A percentile compares a stretch with the other conserved stretches of the same genome.
These are phyloP conservation scores for Acanthosepion pharaonis DNA, from an alignment of 2,888 invertebrate species.

Conservation along the genomic window DNA sequence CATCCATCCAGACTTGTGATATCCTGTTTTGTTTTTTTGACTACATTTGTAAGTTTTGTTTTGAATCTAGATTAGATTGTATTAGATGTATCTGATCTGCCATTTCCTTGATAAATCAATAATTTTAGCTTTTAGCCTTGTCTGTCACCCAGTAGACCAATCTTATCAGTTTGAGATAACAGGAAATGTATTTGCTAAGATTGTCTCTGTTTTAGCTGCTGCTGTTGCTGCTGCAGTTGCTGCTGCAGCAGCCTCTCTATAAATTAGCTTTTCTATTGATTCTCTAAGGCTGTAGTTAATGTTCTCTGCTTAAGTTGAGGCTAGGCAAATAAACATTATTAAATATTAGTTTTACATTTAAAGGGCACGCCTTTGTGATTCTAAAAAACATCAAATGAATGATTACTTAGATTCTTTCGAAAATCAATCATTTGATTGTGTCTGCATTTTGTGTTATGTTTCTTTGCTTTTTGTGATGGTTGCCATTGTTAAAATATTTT, in stretches of 20 bases:
- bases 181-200: constrained; percentile 11
- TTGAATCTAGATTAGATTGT: constrained; percentile 13
- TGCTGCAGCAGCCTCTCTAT: not conserved
- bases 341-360: constrained; percentile 33
- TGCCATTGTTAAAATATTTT: not conserved
- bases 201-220: constrained; percentile 18
- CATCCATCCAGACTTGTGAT: not conserved
- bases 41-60: not conserved
- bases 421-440: not conserved
- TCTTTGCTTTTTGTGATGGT: not conserved
- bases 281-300: not conserved
- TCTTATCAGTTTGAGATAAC: constrained; percentile 33
- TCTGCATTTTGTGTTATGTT: not conserved
- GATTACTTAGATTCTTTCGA: not conserved
- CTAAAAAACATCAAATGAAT: constrained; percentile 2
- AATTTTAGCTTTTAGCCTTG: constrained; percentile 13
- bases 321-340: not conserved
- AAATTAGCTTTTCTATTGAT: constrained; percentile 21
- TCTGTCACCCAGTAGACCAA: not conserved
- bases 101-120: constrained; percentile 22
- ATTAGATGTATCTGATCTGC: constrained; percentile 17
- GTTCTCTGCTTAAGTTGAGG: constrained; percentile 6
- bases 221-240: not conserved
- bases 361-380: constrained; percentile 33
- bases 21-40: not conserved